Evolutionary conservation across 2,113 vertebrate genomes (phyloP).

Genomic region (Coturnix japonica): DNA sequence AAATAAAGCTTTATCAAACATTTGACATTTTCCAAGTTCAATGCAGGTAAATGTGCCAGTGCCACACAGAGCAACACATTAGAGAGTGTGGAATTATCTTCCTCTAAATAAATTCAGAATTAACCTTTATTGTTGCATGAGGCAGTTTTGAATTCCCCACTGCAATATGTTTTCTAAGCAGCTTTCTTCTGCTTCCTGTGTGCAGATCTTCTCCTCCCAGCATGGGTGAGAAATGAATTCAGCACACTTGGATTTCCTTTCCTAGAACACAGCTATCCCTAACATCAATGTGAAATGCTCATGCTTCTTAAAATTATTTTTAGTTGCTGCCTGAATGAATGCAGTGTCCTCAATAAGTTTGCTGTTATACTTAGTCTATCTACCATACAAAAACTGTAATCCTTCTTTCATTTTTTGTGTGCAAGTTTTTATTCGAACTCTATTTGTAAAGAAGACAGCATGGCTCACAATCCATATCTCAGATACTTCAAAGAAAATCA

Average conservation of each 20-base stretch:
- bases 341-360: not conserved
- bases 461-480: not conserved
- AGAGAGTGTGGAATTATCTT: not conserved
- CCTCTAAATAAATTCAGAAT: not conserved
- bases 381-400: not conserved
- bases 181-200: not conserved
- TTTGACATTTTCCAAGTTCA: too few relatives aligned
- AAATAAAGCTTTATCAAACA: too few relatives aligned
- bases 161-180: not conserved
- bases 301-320: not conserved
- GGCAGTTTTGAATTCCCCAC: not conserved
- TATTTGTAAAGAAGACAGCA: not conserved
- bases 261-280: not conserved
- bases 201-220: not conserved
- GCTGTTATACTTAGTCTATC: not conserved
- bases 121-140: not conserved
- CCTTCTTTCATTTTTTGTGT: not conserved
- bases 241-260: not conserved
- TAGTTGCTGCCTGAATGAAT: not conserved
- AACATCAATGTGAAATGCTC: not conserved
- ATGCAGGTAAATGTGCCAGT: too few relatives aligned
- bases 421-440: not conserved
- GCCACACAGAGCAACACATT: too few relatives aligned
- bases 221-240: slow-evolving; percentile 1
- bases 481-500: not conserved